Percentiles rank a stretch among this genome's conserved stretches.
phyloP scores from a whole-genome alignment of 1,140 invertebrate genomes.

The Aethina tumida region DNA sequence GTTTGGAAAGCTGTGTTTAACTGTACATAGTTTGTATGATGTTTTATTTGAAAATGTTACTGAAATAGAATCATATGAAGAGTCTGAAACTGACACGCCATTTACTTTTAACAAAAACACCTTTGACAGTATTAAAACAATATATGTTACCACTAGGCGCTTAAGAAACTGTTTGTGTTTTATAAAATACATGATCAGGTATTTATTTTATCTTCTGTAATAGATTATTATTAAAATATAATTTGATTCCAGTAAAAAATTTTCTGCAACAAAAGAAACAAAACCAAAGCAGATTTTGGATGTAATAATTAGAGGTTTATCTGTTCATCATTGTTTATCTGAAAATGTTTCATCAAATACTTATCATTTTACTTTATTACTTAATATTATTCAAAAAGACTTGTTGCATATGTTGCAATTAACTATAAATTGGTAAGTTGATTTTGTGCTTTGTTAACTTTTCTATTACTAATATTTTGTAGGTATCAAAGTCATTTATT shows the following conservation, averaged over 20 bases:
- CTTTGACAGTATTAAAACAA: constrained; percentile 4
- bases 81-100: constrained; percentile 6
- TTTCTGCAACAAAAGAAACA: constrained; percentile 20
- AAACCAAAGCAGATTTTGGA: constrained; percentile 17
- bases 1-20: constrained; percentile 19
- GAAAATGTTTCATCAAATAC: constrained; percentile 7
- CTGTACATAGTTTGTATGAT: constrained; percentile 16
- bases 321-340: constrained; percentile 16
- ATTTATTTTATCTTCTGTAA: constrained; percentile 6
- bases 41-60: constrained; percentile 16
- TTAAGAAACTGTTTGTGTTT: constrained; percentile 19
- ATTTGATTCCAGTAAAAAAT: constrained; percentile 16
- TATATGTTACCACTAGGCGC: constrained; percentile 9
- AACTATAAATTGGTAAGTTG: constrained; percentile 17
- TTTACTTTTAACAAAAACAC: constrained; percentile 14
- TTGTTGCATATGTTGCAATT: constrained; percentile 14
- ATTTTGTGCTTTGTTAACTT: constrained; percentile 3
- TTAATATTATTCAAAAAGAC: constrained; percentile 12
- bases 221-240: neutral
- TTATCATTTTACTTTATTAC: constrained; percentile 13
- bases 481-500: constrained; percentile 16
- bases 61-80: constrained; percentile 11
- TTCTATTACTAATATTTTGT: constrained; percentile 6
- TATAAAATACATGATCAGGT: constrained; percentile 19
- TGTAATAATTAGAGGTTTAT: constrained; percentile 14